phyloP scores from a whole-genome alignment of 2,797 vertebrate species.

The Paramormyrops hopkinsi region DNA sequence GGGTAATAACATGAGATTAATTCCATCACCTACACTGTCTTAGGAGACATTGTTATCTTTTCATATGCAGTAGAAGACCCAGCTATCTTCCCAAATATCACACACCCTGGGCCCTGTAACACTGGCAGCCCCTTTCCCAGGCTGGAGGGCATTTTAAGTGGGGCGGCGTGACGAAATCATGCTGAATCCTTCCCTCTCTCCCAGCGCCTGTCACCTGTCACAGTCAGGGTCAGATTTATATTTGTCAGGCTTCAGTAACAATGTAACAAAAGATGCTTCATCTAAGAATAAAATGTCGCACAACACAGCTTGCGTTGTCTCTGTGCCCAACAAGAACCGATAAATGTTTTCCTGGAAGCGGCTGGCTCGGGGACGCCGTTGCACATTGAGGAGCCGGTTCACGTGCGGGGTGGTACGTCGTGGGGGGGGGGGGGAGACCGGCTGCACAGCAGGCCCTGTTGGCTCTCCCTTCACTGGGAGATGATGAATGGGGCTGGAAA shows the following conservation, averaged over 20 bases:
- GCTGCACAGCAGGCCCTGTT: slow-evolving; percentile 77
- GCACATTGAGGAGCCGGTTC: slow-evolving; percentile 25
- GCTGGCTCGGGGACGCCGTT: not conserved
- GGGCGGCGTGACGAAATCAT: not conserved
- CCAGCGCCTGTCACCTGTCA: not conserved
- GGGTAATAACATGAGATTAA: not conserved
- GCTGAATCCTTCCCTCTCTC: not conserved
- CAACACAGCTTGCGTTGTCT: not conserved
- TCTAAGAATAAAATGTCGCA: not conserved
- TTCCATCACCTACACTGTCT: not conserved
- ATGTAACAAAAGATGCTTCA: not conserved
- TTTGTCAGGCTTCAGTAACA: not conserved
- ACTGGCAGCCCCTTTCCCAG: not conserved
- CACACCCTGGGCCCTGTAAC: not conserved
- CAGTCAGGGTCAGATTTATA: not conserved
- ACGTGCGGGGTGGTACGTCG: slow-evolving; percentile 36
- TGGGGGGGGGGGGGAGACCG: slow-evolving; percentile 49
- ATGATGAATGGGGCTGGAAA: slow-evolving; percentile 74
- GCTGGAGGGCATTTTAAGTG: not conserved
- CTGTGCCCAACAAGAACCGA: not conserved
- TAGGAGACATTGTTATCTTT: not conserved
- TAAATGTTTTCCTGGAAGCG: not conserved
- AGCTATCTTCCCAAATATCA: not conserved
- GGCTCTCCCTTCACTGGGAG: slow-evolving; percentile 61
- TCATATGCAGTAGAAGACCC: not conserved